phyloP scores from a whole-genome alignment of 2,888 invertebrate species.

The Hypolimnas misippus region DNA sequence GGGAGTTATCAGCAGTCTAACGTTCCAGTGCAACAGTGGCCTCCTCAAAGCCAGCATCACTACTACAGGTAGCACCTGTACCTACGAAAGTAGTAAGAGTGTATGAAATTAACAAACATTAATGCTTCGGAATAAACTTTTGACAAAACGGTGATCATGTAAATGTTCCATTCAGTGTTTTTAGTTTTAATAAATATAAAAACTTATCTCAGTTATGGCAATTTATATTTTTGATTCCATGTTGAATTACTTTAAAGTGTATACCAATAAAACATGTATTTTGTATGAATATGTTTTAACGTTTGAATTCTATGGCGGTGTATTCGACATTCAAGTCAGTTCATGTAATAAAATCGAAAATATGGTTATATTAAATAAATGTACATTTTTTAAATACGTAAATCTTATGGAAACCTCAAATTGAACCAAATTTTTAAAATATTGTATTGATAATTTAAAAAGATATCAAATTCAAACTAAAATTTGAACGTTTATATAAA shows the following conservation, averaged over 20 bases:
- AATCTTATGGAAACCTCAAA: too few relatives aligned
- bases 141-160: not conserved
- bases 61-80: conserved; percentile 81
- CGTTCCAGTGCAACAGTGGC: conserved; percentile 57
- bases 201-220: too few relatives aligned
- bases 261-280: too few relatives aligned
- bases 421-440: too few relatives aligned
- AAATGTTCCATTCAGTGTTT: not conserved
- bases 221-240: not conserved
- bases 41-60: conserved; percentile 84
- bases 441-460: too few relatives aligned
- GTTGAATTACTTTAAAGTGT: not conserved
- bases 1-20: conserved; percentile 47
- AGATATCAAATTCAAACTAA: not conserved
- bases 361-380: too few relatives aligned
- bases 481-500: not conserved
- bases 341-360: too few relatives aligned
- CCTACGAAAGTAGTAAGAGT: conserved; percentile 6
- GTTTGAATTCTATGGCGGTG: too few relatives aligned
- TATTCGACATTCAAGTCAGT: too few relatives aligned
- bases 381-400: too few relatives aligned
- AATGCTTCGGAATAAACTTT: conserved; percentile 3
- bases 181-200: too few relatives aligned
- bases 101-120: not conserved
- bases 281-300: too few relatives aligned